Conservation (phyloP, 2,797 vertebrate genomes). For the Coregonus ussuriensis region DNA sequence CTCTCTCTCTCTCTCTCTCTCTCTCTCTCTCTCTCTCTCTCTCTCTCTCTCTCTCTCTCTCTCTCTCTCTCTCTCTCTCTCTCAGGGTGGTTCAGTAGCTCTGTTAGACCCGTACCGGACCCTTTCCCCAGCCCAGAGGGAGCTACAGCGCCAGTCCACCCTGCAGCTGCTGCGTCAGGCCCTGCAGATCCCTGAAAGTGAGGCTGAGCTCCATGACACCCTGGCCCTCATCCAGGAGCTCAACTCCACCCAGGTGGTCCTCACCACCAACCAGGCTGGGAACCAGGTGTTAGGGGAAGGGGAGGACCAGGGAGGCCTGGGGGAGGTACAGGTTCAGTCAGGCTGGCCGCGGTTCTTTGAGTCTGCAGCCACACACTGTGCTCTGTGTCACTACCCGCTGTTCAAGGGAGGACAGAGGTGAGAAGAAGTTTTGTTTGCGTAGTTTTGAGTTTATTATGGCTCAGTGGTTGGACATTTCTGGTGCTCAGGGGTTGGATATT, state of each 20-base stretch:
- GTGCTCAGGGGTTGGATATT: too few relatives aligned
- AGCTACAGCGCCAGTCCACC: slow-evolving; percentile 90
- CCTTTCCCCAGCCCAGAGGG: slow-evolving; percentile 81
- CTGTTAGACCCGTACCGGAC: slow-evolving; percentile 78
- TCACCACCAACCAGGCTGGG: slow-evolving; percentile 66
- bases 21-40: background rate
- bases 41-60: background rate
- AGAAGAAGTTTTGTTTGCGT: slow-evolving; percentile 51
- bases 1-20: background rate
- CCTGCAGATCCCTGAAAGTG: slow-evolving; percentile 91
- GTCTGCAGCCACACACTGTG: slow-evolving; percentile 86
- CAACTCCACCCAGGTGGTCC: slow-evolving; percentile 84
- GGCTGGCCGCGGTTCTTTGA: slow-evolving; percentile 95
- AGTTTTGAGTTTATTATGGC: background rate
- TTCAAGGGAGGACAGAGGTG: slow-evolving; percentile 92
- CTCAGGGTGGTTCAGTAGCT: slow-evolving; percentile 53
- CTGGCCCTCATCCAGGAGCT: slow-evolving; percentile 89
- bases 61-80: background rate
- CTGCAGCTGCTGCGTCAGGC: slow-evolving; percentile 86
- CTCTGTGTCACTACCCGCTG: slow-evolving; percentile 87
- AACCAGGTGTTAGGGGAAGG: slow-evolving; percentile 36
- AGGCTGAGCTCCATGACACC: slow-evolving; percentile 87
- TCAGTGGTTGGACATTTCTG: background rate
- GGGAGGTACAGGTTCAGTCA: slow-evolving; percentile 82
- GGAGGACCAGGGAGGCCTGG: slow-evolving; percentile 11